Base-by-base conservation (phyloP, 2,888 invertebrate species). In the Altica lythri region DNA sequence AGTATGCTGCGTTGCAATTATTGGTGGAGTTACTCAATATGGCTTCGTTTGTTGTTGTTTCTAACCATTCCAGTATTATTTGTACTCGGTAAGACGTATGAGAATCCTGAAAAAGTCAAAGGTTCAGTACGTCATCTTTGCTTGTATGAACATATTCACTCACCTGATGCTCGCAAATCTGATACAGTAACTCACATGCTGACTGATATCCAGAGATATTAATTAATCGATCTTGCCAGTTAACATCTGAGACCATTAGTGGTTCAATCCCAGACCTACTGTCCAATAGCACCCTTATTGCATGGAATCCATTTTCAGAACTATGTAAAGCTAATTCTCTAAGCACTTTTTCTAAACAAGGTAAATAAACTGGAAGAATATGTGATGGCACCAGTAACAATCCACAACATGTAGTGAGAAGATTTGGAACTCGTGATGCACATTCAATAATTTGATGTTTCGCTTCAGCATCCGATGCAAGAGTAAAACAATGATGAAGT, bases 181-280 rank as follows among this genome's bases (percentile, higher is more conserved):
- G 88, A 66, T 89, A 90, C 50, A 92, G 80, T 53, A 92, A 79
- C 75, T 90, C 90, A 66, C 93, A 90, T 18, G 92, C 88, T 22
- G 85, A 82, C 57, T 85, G 84, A 45, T 77, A 73, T 1, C 75
- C 75, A 12, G 72, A 72, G 1, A 73, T 64, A 71, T 77, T 75
- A 45, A 75, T 67, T 19, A 74, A 53, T 45, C 70, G 64, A 30
- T 74, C 72, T 27, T 72, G 74, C 61, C 71, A 70, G 8, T 68
- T 63, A 49, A 66, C 69, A 38, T 73, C 68, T 5, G 69, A 59
- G 2, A 68, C 64, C 61, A 71, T 71, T 48, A 72, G 60, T 4
- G 73, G 72, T 59, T 75, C 74, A 5, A 70, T 69, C 55, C 70
- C 74, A n/a, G 69, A 77, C 53, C 82, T 79, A 66, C 82, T 83